Percentiles rank a stretch among this genome's conserved stretches.
phyloP scores from a whole-genome alignment of 92 coral and sea anemone genomes.

The Umimayanthus kanabou region DNA sequence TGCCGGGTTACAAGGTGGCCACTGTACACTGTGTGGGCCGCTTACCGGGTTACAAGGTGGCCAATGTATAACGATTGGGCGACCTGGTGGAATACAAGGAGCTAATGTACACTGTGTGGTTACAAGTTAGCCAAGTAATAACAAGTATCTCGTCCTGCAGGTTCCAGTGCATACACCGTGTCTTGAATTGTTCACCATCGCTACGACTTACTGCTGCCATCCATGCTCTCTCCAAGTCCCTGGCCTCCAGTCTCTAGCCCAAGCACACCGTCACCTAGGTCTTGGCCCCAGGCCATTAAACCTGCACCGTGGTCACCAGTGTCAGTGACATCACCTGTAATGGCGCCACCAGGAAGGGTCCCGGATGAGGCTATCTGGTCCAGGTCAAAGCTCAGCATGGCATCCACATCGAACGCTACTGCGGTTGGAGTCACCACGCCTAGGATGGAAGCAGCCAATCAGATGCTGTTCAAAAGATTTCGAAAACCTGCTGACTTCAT shows the following conservation, averaged over 20 bases:
- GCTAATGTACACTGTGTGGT: too few relatives aligned
- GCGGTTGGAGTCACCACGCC: conserved; percentile 28
- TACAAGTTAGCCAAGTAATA: too few relatives aligned
- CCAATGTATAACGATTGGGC: too few relatives aligned
- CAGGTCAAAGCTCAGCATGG: conserved; percentile 39
- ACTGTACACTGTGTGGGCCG: too few relatives aligned
- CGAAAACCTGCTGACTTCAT: too few relatives aligned
- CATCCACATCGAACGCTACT: conserved; percentile 39
- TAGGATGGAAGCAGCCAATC: neutral
- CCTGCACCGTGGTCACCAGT: conserved; percentile 38
- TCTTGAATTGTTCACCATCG: neutral
- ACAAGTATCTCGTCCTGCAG: neutral
- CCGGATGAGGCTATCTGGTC: conserved; percentile 39
- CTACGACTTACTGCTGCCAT: conserved; percentile 33
- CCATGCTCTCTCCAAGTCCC: conserved; percentile 39
- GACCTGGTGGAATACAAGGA: too few relatives aligned
- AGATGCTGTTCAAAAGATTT: neutral
- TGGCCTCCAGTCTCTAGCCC: conserved; percentile 37
- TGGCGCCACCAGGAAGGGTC: conserved; percentile 46
- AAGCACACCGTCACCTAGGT: conserved; percentile 29
- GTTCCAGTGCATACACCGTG: neutral
- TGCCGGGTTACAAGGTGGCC: neutral
- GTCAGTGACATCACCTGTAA: conserved; percentile 38
- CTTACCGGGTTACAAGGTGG: too few relatives aligned
- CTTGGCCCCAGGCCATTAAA: conserved; percentile 42